Evolutionary conservation across 2,888 invertebrate species (phyloP), one percentile per base, ranked within the genome.

Genomic region (Cephus nigrinus): DNA sequence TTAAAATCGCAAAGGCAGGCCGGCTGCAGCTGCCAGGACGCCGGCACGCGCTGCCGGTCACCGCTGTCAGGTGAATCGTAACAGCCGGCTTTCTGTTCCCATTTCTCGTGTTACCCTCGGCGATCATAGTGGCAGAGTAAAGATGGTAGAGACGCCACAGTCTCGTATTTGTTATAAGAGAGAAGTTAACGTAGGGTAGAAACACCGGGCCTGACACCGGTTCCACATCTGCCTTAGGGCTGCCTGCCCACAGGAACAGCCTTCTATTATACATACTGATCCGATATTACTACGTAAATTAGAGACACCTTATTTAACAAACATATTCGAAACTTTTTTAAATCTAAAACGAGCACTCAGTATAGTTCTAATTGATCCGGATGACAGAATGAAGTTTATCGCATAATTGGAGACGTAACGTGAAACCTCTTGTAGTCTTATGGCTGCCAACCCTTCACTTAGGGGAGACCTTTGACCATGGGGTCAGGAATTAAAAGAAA

Each of bases 31-130:
- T 88, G 89, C 81, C 81, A 9, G 55, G 23, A 55, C 55, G 79
- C 79, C 84, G 89, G 89, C 90, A 89, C 90, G 90, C 86, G 90
- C 86, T 88, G 85, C 82, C 84, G 83, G 87, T 86, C 87, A 83
- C 80, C 78, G 69, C 79, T 81, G 84, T 87, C 86, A 85, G 85
- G 84, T 85, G 85, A 87, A 86, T 86, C 82, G 75, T 78, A 84
- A 81, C 86, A 86, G 82, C 87, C 82, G 87, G 86, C 86, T 78
- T 81, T 81, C 80, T 78, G 80, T 76, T 74, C 75, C 73, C 68
- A 75, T 35, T 71, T 77, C 69, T 40, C 76, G 77, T 79, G 78
- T 55, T 55, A 55, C 55, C 55, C 5, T 55, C 23, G 55, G 23
- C 55, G 55, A 55, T 55, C 55, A 2, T 5, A 55, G 23, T 55